Evolutionary conservation across 2,888 invertebrate species (phyloP).

Genomic region (Thereva unica): DNA sequence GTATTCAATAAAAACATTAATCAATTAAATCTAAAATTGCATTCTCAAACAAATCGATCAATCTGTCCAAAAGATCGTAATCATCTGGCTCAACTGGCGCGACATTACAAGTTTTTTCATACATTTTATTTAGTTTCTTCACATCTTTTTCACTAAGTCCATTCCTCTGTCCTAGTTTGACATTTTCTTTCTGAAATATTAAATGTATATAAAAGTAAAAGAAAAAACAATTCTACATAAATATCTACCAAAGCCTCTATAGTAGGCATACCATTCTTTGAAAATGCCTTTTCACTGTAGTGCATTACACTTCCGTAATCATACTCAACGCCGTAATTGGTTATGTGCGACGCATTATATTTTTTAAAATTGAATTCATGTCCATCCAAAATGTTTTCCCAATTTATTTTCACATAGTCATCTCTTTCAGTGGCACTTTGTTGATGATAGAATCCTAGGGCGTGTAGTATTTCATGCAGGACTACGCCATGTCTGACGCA

Average conservation of each 20-base stretch:
- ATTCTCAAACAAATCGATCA: background rate
- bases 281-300: slow-evolving; percentile 69
- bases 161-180: slow-evolving; percentile 61
- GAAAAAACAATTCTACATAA: background rate
- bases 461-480: slow-evolving; percentile 79
- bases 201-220: background rate
- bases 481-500: slow-evolving; percentile 68
- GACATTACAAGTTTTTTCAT: slow-evolving; percentile 55
- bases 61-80: background rate
- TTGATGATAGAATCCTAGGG: slow-evolving; percentile 82
- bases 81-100: background rate
- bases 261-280: slow-evolving; percentile 68
- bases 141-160: slow-evolving; percentile 62
- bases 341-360: slow-evolving; percentile 66
- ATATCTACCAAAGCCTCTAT: slow-evolving; percentile 63
- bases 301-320: slow-evolving; percentile 77
- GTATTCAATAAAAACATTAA: background rate
- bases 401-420: slow-evolving; percentile 71
- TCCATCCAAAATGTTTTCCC: slow-evolving; percentile 67
- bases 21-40: background rate
- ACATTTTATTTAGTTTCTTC: slow-evolving; percentile 62
- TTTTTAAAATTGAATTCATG: slow-evolving; percentile 67
- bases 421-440: slow-evolving; percentile 80
- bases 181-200: slow-evolving; percentile 57
- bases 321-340: slow-evolving; percentile 69